Evolutionary conservation across 2,888 invertebrate species (phyloP).

Genomic region (Norana najaformis): DNA sequence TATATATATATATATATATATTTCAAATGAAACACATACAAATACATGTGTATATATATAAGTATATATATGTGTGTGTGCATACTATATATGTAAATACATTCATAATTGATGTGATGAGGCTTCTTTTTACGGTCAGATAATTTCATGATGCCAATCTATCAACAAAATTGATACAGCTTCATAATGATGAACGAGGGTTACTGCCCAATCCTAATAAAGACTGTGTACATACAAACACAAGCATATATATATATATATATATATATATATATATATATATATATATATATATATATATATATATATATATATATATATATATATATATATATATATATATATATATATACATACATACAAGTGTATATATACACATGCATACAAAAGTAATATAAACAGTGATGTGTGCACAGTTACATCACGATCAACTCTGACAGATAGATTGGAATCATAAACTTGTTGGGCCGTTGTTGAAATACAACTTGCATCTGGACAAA

Average conservation of each 20-base stretch:
- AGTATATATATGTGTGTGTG: too few relatives aligned
- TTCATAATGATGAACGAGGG: neutral
- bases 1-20: neutral
- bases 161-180: neutral
- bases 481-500: neutral
- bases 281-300: neutral
- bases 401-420: neutral
- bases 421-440: neutral
- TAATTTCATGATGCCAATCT: conserved; percentile 1
- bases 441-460: neutral
- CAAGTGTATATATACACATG: too few relatives aligned
- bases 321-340: neutral
- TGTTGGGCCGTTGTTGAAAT: neutral
- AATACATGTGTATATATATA: neutral
- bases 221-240: neutral
- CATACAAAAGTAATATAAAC: too few relatives aligned
- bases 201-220: neutral
- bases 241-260: neutral
- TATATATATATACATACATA: neutral
- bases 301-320: neutral
- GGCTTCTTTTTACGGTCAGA: neutral
- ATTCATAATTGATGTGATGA: neutral
- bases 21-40: neutral
- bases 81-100: neutral
- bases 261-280: neutral